Percentiles rank a stretch among this genome's conserved stretches.
Evolutionary conservation across 2,797 vertebrate genomes (phyloP).

Genomic region (Myotis planiceps): DNA sequence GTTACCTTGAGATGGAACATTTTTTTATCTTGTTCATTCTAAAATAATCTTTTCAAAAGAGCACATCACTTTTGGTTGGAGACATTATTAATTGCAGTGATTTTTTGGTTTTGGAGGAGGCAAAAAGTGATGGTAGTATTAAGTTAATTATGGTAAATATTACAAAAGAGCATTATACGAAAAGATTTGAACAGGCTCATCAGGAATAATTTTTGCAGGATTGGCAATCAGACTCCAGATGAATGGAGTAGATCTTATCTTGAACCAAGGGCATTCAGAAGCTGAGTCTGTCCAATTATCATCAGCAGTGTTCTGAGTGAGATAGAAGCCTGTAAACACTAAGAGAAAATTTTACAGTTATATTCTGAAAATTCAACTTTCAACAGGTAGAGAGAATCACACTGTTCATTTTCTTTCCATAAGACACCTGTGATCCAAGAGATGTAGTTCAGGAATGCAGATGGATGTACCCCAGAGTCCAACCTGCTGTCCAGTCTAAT

Average conservation of each 20-base stretch:
- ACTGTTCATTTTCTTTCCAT: not conserved
- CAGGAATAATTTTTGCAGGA: conserved; percentile 20
- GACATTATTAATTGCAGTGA: not conserved
- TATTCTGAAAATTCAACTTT: conserved; percentile 47
- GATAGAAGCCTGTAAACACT: not conserved
- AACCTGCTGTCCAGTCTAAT: not conserved
- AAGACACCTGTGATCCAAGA: not conserved
- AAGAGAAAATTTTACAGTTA: conserved; percentile 6
- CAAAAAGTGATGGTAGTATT: not conserved
- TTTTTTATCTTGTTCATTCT: not conserved
- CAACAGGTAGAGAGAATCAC: conserved; percentile 11
- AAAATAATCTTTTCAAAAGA: conserved; percentile 6
- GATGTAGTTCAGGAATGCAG: not conserved
- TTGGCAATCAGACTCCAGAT: conserved; percentile 37
- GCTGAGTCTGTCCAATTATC: conserved; percentile 31
- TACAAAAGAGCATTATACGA: conserved; percentile 1
- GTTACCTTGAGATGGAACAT: not conserved
- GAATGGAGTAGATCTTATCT: conserved; percentile 20
- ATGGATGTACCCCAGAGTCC: not conserved
- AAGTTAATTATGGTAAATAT: conserved; percentile 42
- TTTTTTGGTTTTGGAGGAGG: conserved; percentile 19
- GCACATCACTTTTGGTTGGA: not conserved
- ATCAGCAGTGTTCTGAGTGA: not conserved
- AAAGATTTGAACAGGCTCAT: conserved; percentile 5
- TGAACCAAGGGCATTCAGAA: conserved; percentile 27